phyloP scores from a whole-genome alignment of 2,797 vertebrate genomes.

The Scyliorhinus canicula region DNA sequence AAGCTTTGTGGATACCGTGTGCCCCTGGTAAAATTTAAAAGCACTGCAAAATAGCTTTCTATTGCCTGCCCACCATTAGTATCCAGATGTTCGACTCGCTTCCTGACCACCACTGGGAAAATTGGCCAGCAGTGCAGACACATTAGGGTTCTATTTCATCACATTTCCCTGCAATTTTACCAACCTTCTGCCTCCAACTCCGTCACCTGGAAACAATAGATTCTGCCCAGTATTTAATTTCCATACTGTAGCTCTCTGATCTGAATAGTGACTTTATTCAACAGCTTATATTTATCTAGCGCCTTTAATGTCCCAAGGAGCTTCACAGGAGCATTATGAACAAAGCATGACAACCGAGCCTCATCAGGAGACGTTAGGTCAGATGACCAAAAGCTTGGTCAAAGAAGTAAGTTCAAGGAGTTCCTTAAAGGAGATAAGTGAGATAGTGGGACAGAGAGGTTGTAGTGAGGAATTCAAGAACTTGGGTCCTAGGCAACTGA shows the following conservation, averaged over 20 bases:
- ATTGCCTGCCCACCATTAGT: not conserved
- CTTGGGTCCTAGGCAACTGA: not conserved
- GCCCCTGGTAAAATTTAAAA: not conserved
- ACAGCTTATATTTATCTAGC: no score
- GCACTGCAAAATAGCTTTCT: not conserved
- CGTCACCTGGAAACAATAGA: not conserved
- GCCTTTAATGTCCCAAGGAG: no score
- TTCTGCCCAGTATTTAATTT: not conserved
- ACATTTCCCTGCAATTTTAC: not conserved
- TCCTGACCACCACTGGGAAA: not conserved
- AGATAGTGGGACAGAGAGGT: not conserved
- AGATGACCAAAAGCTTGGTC: not conserved
- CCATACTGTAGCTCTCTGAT: not conserved
- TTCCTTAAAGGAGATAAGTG: not conserved
- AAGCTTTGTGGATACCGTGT: not conserved
- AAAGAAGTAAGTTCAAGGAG: not conserved
- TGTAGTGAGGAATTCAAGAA: not conserved
- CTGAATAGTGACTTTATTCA: not conserved
- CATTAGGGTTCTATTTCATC: no score
- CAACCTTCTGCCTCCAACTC: not conserved
- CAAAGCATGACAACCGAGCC: not conserved
- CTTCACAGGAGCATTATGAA: no score
- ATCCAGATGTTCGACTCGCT: not conserved
- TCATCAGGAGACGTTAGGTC: not conserved
- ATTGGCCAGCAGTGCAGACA: not conserved